Evolutionary conservation across 2,888 invertebrate genomes (phyloP), one percentile per base, ranked within the genome.

Genomic region (Aphodius granarius): DNA sequence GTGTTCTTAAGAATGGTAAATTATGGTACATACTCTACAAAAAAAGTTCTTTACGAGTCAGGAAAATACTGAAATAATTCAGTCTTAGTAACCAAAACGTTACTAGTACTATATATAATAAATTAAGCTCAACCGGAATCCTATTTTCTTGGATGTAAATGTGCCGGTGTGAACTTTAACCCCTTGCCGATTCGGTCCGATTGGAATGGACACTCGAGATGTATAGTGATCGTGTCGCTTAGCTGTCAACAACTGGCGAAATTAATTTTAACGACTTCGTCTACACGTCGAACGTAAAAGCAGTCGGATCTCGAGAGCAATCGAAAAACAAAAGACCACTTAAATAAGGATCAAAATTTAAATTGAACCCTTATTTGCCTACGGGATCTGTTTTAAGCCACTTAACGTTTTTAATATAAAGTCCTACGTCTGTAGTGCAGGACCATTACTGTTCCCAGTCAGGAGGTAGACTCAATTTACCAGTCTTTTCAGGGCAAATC

Each of bases 321-420:
- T 85, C 82, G 82, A 85, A 84, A 86, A 86, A 86, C 85, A 86
- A 86, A 84, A 84, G 85, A 82, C 83, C 84, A 84, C 84, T 86
- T 85, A 85, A 85, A 85, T 85, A 84, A 85, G 86, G 86, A 86
- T 86, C 85, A 84, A 83, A 85, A 85, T 86, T 85, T 85, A 84
- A 85, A 85, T 86, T 85, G 85, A 85, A 84, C 85, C 83, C 84
- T 82, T 86, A 86, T 86, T 85, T 86, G 85, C 84, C 83, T 83
- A 83, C 83, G 82, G 85, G 85, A 85, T 86, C 84, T 84, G 83
- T 81, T 83, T 82, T 85, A 86, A 86, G 85, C 86, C 86, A 86
- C 86, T 86, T 86, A 85, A 22, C 82, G 84, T 84, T 85, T 86
- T 86, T 85, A 86, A 86, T 86, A 86, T 85, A 83, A 82, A 75